Evolutionary conservation across 2,888 invertebrate genomes (phyloP), one percentile per base, ranked within the genome.

Genomic region (Eupithecia pulchellata): DNA sequence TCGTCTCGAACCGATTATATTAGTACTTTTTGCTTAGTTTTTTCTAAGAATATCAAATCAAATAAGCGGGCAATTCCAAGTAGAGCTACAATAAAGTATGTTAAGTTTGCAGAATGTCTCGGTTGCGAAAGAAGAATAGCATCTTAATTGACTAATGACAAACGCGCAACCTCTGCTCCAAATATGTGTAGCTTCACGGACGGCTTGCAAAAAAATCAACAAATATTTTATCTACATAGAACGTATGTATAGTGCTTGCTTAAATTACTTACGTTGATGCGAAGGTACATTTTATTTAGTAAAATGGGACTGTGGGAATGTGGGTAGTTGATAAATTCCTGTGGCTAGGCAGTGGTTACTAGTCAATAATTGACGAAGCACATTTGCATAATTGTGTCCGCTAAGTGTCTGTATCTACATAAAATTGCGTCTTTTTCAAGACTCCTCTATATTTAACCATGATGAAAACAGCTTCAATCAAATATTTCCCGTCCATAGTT

Each of bases 361-460:
- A 87, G 87, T 85, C 88, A 90, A 90, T 93, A 91, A 92, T 90
- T 89, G 88, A 87, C 87, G 84, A 85, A 78, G 85, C 82, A 84
- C 87, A 93, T 93, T 93, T 93, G 89, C 93, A 93, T 93, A 93
- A 93, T 92, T 92, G 90, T 90, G 81, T 83, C 81, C 86, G 86
- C 85, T 90, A 91, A 92, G 92, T 90, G 91, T 91, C 85, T 78
- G 83, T 86, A 92, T 93, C 91, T 93, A 89, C 92, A 93, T 93
- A 90, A 92, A 92, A 92, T 91, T 92, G 90, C 89, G 81, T 88
- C 86, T 91, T 91, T 91, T 92, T 91, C 86, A 88, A 82, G 83
- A 84, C 79, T 87, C 85, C 87, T 86, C 86, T 89, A 89, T 89
- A 90, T 88, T 90, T 90, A 89, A 82, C 84, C 81, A 76, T 75